These are phyloP conservation scores for Tipula vernalis DNA, from an alignment of 2,888 invertebrate genomes.

Conservation along the genomic window DNA sequence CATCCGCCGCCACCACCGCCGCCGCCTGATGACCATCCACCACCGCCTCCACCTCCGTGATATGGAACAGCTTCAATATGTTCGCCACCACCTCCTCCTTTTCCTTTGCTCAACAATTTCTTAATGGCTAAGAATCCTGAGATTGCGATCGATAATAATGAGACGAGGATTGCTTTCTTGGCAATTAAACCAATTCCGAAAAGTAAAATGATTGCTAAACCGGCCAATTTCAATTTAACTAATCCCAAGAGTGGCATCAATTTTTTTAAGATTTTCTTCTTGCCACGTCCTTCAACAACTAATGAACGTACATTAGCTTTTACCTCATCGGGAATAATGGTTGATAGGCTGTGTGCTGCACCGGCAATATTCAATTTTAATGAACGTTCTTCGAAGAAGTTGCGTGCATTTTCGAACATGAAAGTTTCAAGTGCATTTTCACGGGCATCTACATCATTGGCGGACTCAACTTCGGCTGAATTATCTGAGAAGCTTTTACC, in stretches of 20 bases:
- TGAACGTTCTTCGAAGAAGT: conserved; percentile 44
- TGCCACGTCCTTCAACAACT: conserved; percentile 47
- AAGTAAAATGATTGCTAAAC: conserved; percentile 41
- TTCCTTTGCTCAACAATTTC: conserved; percentile 12
- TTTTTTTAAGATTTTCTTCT: conserved; percentile 42
- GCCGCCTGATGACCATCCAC: conserved; percentile 22
- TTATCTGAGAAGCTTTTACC: conserved; percentile 38
- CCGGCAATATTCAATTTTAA: conserved; percentile 38
- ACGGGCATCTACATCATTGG: conserved; percentile 39
- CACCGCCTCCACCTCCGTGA: conserved; percentile 22
- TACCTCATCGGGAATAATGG: conserved; percentile 42
- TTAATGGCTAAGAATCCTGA: conserved; percentile 30
- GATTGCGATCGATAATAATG: conserved; percentile 45
- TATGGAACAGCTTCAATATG: conserved; percentile 26
- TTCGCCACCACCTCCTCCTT: conserved; percentile 15
- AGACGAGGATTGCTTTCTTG: conserved; percentile 49
- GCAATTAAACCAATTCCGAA: conserved; percentile 46
- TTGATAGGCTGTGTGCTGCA: conserved; percentile 37
- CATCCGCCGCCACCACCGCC: conserved; percentile 27
- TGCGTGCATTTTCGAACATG: conserved; percentile 39
- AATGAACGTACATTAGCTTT: conserved; percentile 41
- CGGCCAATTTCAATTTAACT: conserved; percentile 45
- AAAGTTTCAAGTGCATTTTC: conserved; percentile 45
- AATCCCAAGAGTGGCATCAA: conserved; percentile 44
- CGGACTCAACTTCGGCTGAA: conserved; percentile 38